These are phyloP conservation scores for Zosterops japonicus DNA, from an alignment of 2,113 vertebrate genomes.

Conservation along the genomic window DNA sequence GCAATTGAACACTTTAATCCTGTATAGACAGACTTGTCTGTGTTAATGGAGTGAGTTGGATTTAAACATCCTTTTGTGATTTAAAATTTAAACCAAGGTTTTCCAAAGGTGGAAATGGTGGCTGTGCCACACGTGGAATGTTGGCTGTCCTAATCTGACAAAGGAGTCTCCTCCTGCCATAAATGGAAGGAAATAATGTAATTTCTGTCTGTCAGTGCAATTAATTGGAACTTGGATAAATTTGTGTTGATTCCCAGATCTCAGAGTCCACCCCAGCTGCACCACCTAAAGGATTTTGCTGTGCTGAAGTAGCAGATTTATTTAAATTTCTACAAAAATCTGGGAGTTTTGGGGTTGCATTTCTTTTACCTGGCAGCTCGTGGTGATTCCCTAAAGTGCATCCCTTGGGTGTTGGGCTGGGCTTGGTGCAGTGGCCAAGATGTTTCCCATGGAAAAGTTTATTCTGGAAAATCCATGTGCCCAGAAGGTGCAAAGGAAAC, in stretches of 20 bases:
- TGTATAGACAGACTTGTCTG: background rate
- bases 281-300: background rate
- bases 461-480: background rate
- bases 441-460: background rate
- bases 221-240: background rate
- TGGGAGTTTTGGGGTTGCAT: background rate
- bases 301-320: background rate
- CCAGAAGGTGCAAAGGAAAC: background rate
- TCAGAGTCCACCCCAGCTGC: background rate
- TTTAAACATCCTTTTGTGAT: background rate
- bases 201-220: background rate
- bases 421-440: background rate
- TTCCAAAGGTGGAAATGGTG: background rate
- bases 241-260: background rate
- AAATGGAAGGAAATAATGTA: background rate
- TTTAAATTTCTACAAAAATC: background rate
- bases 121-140: accelerated
- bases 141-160: background rate
- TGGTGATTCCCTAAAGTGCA: background rate
- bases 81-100: background rate
- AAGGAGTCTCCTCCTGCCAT: background rate
- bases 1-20: background rate
- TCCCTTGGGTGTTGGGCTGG: background rate
- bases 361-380: background rate
- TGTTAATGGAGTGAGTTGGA: background rate